Conservation (phyloP, 2,888 invertebrate species). For the Meganola albula region DNA sequence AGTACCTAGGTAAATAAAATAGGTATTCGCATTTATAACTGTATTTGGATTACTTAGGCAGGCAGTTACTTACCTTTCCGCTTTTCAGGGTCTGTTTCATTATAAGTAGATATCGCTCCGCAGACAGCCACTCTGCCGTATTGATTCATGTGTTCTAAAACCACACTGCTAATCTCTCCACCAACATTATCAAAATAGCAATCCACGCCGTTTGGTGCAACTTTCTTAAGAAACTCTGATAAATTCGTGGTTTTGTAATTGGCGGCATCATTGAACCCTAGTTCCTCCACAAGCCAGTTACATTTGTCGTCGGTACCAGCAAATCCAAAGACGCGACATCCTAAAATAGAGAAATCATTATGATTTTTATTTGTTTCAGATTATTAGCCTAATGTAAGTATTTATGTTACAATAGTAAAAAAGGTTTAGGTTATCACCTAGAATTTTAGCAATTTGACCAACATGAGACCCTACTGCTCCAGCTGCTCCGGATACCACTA, state of each 20-base stretch:
- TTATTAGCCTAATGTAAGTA: too few relatives aligned
- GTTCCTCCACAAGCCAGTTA: conserved; percentile 79
- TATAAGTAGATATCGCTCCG: conserved; percentile 81
- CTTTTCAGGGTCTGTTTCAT: conserved; percentile 64
- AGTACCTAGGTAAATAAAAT: too few relatives aligned
- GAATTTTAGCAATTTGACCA: conserved; percentile 85
- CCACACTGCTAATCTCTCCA: conserved; percentile 78
- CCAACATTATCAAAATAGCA: conserved; percentile 89
- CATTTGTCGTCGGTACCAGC: conserved; percentile 85
- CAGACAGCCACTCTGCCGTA: conserved; percentile 81
- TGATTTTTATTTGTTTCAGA: too few relatives aligned
- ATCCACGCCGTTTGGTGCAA: conserved; percentile 84
- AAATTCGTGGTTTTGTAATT: conserved; percentile 83
- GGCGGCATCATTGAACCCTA: conserved; percentile 82
- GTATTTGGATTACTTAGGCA: too few relatives aligned
- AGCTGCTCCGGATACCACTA: conserved; percentile 83
- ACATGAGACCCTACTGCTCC: conserved; percentile 86
- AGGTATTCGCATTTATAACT: too few relatives aligned
- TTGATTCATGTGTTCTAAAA: conserved; percentile 79
- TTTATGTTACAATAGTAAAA: too few relatives aligned
- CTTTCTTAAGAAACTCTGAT: conserved; percentile 71
- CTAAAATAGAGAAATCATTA: too few relatives aligned
- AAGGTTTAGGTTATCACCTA: too few relatives aligned
- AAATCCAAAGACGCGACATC: conserved; percentile 83
- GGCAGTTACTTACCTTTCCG: conserved; percentile 64